Percentiles rank a stretch among this genome's conserved stretches.
Evolutionary conservation across 2,888 invertebrate genomes (phyloP).

Genomic region (Mesoligia furuncula): DNA sequence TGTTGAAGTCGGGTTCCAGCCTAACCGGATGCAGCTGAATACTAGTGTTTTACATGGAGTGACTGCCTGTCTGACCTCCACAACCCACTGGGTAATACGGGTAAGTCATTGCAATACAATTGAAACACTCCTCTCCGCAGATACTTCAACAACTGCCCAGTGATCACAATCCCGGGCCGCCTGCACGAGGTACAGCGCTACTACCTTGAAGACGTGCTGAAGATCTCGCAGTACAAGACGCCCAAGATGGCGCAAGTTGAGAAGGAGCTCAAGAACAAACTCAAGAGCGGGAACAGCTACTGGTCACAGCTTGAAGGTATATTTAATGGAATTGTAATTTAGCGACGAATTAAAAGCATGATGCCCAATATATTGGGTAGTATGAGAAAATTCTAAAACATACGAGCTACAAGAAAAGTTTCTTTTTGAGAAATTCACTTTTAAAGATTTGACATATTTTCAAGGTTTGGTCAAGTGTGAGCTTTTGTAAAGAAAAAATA

Average conservation of each 20-base stretch:
- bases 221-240: slow-evolving; percentile 90
- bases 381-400: not conserved
- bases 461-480: not conserved
- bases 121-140: slow-evolving; percentile 64
- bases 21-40: too few relatives aligned
- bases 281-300: slow-evolving; percentile 80
- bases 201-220: slow-evolving; percentile 95
- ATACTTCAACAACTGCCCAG: slow-evolving; percentile 95
- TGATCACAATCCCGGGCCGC: slow-evolving; percentile 94
- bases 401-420: too few relatives aligned
- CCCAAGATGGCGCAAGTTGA: slow-evolving; percentile 86
- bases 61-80: not conserved
- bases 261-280: slow-evolving; percentile 78
- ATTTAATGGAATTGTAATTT: not conserved
- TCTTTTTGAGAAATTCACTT: too few relatives aligned
- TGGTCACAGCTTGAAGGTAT: slow-evolving; percentile 85
- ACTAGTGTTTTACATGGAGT: not conserved
- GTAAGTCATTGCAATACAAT: not conserved
- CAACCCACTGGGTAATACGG: not conserved
- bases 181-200: slow-evolving; percentile 93
- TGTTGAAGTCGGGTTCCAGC: too few relatives aligned
- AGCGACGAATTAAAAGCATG: not conserved
- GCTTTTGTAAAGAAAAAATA: not conserved
- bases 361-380: not conserved
- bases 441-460: not conserved